These are phyloP conservation scores for Spheniscus humboldti DNA, from an alignment of 2,797 vertebrate genomes.

Conservation along the genomic window DNA sequence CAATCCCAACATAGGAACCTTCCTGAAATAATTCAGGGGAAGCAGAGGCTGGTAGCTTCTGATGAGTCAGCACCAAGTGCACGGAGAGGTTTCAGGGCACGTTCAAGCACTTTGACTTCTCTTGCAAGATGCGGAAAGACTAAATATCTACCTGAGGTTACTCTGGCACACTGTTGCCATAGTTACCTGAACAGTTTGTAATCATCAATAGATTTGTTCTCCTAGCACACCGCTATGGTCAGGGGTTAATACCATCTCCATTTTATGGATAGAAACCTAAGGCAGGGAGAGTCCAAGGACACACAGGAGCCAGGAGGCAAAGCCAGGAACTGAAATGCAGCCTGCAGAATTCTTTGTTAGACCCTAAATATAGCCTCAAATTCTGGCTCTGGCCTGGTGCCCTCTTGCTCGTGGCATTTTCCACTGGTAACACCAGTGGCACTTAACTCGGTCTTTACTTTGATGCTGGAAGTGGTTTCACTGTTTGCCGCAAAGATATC, in stretches of 20 bases:
- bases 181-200: not conserved
- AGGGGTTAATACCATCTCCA: not conserved
- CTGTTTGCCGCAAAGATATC: not conserved
- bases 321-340: not conserved
- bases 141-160: not conserved
- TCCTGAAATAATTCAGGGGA: not conserved
- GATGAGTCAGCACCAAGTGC: not conserved
- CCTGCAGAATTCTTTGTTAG: not conserved
- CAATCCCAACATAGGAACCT: not conserved
- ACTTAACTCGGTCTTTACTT: not conserved
- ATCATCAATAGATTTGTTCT: not conserved
- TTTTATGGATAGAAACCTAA: not conserved
- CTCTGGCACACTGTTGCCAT: not conserved
- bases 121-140: not conserved
- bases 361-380: not conserved
- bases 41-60: not conserved
- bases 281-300: not conserved
- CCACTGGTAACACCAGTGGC: not conserved
- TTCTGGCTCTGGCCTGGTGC: not conserved
- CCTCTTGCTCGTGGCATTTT: fast-evolving
- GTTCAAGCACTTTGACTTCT: not conserved
- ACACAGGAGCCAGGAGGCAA: not conserved
- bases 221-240: fast-evolving
- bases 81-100: not conserved
- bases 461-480: not conserved